Percentiles rank a stretch among this genome's conserved stretches.
These are phyloP conservation scores for Globia sparganii DNA, from an alignment of 2,888 invertebrate genomes.

Conservation along the genomic window DNA sequence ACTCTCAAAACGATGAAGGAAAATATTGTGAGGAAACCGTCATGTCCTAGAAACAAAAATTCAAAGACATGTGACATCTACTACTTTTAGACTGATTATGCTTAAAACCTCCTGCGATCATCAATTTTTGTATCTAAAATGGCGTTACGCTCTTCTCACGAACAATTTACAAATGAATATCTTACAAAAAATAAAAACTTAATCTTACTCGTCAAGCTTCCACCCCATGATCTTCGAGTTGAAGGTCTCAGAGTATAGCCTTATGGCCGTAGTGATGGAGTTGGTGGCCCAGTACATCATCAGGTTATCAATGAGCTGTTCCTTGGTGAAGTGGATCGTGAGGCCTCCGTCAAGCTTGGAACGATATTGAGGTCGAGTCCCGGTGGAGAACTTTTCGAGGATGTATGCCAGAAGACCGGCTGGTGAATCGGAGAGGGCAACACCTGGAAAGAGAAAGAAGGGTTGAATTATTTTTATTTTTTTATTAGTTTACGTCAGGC, in stretches of 20 bases:
- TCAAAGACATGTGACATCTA: too few species aligned
- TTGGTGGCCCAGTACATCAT: slow-evolving; percentile 96
- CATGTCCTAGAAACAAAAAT: too few species aligned
- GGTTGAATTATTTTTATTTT: too few species aligned
- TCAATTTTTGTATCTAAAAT: too few species aligned
- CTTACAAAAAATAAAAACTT: not conserved
- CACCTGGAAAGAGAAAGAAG: slow-evolving; percentile 84
- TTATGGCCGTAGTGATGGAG: slow-evolving; percentile 93
- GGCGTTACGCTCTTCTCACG: too few species aligned
- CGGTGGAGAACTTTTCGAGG: slow-evolving; percentile 95
- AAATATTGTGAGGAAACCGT: too few species aligned
- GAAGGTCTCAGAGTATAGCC: slow-evolving; percentile 93
- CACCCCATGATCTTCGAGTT: slow-evolving; percentile 71
- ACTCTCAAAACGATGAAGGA: too few species aligned
- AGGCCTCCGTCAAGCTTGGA: slow-evolving; percentile 92
- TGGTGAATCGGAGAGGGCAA: slow-evolving; percentile 93
- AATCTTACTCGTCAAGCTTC: slow-evolving; percentile 85
- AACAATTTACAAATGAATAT: too few species aligned
- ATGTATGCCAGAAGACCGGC: slow-evolving; percentile 95
- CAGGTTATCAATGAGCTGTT: slow-evolving; percentile 94
- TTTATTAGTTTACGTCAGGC: too few species aligned
- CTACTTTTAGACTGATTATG: too few species aligned
- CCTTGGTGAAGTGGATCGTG: slow-evolving; percentile 91
- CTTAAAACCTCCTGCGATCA: too few species aligned
- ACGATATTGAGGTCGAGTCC: slow-evolving; percentile 89